Evolutionary conservation across 2,797 vertebrate species (phyloP), one percentile per base, ranked within the genome.

Genomic region (Manis crassicaudata): DNA sequence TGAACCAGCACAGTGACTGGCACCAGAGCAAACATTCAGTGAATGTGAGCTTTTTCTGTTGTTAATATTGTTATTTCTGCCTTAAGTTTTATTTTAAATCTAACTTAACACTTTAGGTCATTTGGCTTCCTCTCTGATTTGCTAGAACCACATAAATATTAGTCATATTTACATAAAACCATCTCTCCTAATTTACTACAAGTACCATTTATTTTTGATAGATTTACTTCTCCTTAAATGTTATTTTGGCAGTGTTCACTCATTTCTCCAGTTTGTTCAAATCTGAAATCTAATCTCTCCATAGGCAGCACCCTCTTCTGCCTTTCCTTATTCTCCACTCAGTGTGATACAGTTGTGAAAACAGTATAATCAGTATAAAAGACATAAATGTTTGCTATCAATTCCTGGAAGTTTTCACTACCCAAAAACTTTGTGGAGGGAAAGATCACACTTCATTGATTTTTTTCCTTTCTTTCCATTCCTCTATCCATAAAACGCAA

Each of bases 91-190:
- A 60, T 75, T 96, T 92, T 79, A 75, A 90, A 75, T 86, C 16
- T 62, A 27, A 16, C 27, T 27, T 32, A 94, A n/a, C 79, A 63
- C 54, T 80, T 92, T 63, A 56, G 23, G 20, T 67, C 68, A 29
- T 46, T 86, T 95, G 52, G 17, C 37, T 90, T 90, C 23, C 65
- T 88, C 12, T 90, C 21, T 40, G 56, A 67, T 95, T 89, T 92
- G 20, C 23, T 73, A 79, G 65, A 75, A 20, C 32, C 4, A 5
- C 77, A 23, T 88, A 81, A 35, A 82, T n/a, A 67, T 76, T 35
- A 93, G 35, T 62, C n/a, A 50, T 27, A 67, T 87, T 97, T 83
- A 72, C 16, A 52, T 37, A 83, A 75, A 90, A 56, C 12, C 54
- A 46, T 87, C 62, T 72, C 1, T 62, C 40, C 29, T 77, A 43